A percentile compares a stretch with the other conserved stretches of the same genome.
Conservation (phyloP, 2,797 vertebrate species). For the Pseudochirops corinnae region DNA sequence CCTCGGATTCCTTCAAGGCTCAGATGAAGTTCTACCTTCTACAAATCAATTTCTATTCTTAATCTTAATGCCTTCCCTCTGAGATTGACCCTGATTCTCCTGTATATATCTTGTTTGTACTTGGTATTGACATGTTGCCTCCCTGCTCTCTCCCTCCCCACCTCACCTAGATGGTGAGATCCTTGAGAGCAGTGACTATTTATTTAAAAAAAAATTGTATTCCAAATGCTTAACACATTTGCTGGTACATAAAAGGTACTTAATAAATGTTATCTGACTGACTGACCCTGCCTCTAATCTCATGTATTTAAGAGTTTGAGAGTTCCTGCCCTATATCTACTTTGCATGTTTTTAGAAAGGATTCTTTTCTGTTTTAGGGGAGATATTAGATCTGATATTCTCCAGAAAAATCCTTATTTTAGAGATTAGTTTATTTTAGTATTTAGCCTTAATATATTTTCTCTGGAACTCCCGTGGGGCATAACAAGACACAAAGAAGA, state of each 20-base stretch:
- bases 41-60: background rate
- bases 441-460: background rate
- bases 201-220: background rate
- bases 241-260: too few relatives aligned
- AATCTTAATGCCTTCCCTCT: background rate
- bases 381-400: too few relatives aligned
- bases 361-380: too few relatives aligned
- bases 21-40: background rate
- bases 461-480: background rate
- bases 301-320: too few relatives aligned
- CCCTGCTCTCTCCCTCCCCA: accelerated
- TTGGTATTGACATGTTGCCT: too few relatives aligned
- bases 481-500: background rate
- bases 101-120: background rate
- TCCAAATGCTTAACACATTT: too few relatives aligned
- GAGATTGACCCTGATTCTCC: background rate
- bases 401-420: too few relatives aligned
- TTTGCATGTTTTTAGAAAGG: too few relatives aligned
- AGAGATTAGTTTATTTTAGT: background rate
- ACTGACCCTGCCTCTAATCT: too few relatives aligned
- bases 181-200: background rate
- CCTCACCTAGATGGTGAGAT: too few relatives aligned
- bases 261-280: too few relatives aligned
- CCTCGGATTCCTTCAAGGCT: background rate
- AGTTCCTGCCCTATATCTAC: too few relatives aligned